phyloP scores from a whole-genome alignment of 2,888 invertebrate species.

The Chydorus sphaericus region DNA sequence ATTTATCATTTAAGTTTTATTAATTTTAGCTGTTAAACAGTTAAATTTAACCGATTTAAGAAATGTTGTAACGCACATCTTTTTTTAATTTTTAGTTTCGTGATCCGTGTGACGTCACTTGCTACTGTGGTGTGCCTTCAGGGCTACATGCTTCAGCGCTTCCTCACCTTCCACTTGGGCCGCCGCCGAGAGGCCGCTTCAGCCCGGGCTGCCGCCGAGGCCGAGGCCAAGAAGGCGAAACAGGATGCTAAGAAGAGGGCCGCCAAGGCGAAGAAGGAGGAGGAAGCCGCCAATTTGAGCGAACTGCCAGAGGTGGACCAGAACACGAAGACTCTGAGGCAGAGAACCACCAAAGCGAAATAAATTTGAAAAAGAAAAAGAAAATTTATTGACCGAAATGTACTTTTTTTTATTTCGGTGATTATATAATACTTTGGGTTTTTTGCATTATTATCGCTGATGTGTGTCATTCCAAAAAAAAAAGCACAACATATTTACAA shows the following conservation, averaged over 20 bases:
- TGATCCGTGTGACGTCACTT: conserved; percentile 50
- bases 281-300: conserved; percentile 49
- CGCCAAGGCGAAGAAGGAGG: conserved; percentile 41
- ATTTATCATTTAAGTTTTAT: no score
- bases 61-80: no score
- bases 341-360: conserved; percentile 14
- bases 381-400: no score
- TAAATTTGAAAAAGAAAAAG: no score
- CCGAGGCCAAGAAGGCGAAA: conserved; percentile 41
- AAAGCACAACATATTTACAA: no score
- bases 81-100: no score
- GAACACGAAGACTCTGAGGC: conserved; percentile 46
- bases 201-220: conserved; percentile 14
- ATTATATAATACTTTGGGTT: no score
- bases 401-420: no score
- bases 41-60: no score
- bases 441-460: no score
- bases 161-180: conserved; percentile 72
- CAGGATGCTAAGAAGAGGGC: conserved; percentile 54
- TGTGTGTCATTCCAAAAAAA: no score
- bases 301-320: conserved; percentile 89
- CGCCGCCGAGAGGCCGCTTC: conserved; percentile 44
- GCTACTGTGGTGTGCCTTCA: conserved; percentile 60
- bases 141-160: conserved; percentile 79
- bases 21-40: no score